phyloP scores from a whole-genome alignment of 2,113 vertebrate genomes.

The Carassius carassius region DNA sequence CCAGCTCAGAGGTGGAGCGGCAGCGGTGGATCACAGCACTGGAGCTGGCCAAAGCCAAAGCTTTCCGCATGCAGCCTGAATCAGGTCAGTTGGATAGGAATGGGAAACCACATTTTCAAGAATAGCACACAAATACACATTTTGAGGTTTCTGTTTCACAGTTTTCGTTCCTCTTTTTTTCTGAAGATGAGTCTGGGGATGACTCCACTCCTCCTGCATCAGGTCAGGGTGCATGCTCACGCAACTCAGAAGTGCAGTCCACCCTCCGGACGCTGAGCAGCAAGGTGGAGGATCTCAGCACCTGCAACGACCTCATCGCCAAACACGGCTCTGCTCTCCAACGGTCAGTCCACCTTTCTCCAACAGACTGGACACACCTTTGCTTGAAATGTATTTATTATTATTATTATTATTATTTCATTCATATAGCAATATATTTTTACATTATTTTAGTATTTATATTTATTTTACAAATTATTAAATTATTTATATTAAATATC shows the following conservation, averaged over 20 bases:
- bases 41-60: constrained; percentile 94
- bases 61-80: constrained; percentile 89
- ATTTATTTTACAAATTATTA: too few species aligned
- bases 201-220: constrained; percentile 78
- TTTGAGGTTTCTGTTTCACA: not conserved
- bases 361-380: not conserved
- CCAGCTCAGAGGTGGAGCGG: constrained; percentile 92
- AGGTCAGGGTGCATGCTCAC: constrained; percentile 73
- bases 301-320: constrained; percentile 95
- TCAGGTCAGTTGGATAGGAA: constrained; percentile 79
- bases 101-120: not conserved
- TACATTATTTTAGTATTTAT: too few species aligned
- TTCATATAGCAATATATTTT: too few species aligned
- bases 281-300: constrained; percentile 94
- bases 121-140: not conserved
- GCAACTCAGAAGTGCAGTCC: constrained; percentile 88
- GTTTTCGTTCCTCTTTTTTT: constrained; percentile 13
- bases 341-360: constrained; percentile 65
- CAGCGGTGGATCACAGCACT: constrained; percentile 96
- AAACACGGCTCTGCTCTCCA: constrained; percentile 96
- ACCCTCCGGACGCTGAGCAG: constrained; percentile 87
- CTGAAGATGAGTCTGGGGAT: constrained; percentile 89
- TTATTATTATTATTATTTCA: too few species aligned
- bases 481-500: too few species aligned
- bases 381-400: too few species aligned